These are phyloP conservation scores for Lepidocyrtoides sp. DNA, from an alignment of 2,888 invertebrate genomes.

Conservation along the genomic window DNA sequence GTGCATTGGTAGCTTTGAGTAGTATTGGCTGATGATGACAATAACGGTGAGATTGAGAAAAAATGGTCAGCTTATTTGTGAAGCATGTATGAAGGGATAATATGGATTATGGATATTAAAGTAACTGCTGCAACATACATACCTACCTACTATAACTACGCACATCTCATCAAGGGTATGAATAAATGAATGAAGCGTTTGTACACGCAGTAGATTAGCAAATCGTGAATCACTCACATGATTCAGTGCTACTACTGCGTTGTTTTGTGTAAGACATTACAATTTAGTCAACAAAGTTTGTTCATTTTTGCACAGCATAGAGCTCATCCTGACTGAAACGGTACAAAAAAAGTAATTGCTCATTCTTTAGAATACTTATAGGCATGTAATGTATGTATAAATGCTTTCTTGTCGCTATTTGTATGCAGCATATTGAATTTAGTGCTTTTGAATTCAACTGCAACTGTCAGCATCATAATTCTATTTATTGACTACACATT, in stretches of 20 bases:
- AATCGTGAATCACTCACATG: background rate
- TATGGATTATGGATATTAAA: too few relatives aligned
- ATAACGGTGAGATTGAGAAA: too few relatives aligned
- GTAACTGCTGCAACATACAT: too few relatives aligned
- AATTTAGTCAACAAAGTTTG: background rate
- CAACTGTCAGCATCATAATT: background rate
- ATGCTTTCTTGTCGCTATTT: constrained; percentile 6
- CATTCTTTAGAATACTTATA: constrained; percentile 33
- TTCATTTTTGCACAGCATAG: background rate
- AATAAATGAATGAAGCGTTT: background rate
- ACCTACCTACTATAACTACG: too few relatives aligned
- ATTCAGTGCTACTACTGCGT: background rate
- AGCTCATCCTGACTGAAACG: constrained; percentile 52
- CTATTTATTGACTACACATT: background rate
- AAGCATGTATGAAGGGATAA: too few relatives aligned
- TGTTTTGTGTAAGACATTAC: background rate
- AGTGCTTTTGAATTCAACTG: background rate
- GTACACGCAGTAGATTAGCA: background rate
- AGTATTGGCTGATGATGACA: too few relatives aligned
- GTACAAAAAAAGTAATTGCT: constrained; percentile 58
- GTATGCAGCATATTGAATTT: constrained; percentile 6
- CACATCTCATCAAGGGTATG: background rate
- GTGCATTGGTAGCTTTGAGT: too few relatives aligned
- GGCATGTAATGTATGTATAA: background rate
- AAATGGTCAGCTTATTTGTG: too few relatives aligned